These are phyloP conservation scores for Todiramphus chloris DNA, from an alignment of 2,113 vertebrate genomes.

Conservation along the genomic window DNA sequence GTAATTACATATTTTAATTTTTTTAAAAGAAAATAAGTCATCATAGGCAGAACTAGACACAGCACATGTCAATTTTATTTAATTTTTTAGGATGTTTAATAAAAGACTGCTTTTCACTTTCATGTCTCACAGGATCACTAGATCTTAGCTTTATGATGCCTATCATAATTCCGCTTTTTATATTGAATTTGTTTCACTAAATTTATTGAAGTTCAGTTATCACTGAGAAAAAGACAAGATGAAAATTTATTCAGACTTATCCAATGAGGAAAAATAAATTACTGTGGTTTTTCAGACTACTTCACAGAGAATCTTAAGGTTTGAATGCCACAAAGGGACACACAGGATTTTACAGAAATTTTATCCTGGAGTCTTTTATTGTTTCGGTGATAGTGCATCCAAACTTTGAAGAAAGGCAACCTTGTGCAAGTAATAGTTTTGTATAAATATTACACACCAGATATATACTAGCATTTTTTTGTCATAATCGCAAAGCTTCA, in stretches of 20 bases:
- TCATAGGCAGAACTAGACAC: background rate
- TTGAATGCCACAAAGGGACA: background rate
- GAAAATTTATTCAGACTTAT: background rate
- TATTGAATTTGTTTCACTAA: background rate
- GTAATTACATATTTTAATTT: background rate
- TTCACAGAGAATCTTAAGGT: background rate
- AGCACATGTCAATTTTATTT: background rate
- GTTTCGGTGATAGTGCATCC: background rate
- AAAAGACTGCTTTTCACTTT: background rate
- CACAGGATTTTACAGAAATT: background rate
- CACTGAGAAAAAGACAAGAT: background rate
- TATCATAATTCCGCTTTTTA: background rate
- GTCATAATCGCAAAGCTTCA: background rate
- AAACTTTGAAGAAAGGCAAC: background rate
- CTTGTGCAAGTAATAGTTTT: background rate
- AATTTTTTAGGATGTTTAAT: background rate
- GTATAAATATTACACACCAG: background rate
- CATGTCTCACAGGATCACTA: background rate
- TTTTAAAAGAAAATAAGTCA: background rate
- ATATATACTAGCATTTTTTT: background rate
- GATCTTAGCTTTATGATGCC: background rate
- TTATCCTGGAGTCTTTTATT: background rate
- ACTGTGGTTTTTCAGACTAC: background rate
- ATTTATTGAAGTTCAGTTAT: background rate
- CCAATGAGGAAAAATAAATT: background rate